A percentile compares a stretch with the other conserved stretches of the same genome.
phyloP scores from a whole-genome alignment of 2,797 vertebrate species.

The Percopsis omiscomaycus region DNA sequence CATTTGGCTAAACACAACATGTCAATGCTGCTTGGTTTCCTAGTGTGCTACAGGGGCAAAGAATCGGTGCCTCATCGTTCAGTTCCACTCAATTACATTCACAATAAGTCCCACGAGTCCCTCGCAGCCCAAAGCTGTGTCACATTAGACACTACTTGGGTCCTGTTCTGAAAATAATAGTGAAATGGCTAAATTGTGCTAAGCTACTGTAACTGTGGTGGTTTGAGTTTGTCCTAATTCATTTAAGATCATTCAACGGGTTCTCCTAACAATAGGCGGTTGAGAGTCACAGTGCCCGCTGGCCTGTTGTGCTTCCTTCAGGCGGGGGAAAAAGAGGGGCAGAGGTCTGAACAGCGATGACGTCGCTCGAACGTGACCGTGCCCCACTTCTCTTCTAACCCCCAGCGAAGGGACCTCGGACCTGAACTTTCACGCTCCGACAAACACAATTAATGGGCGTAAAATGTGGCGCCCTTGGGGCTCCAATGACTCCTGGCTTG shows the following conservation, averaged over 20 bases:
- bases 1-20: constrained; percentile 38
- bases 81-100: constrained; percentile 74
- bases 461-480: constrained; percentile 63
- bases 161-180: constrained; percentile 49
- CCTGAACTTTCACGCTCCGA: constrained; percentile 57
- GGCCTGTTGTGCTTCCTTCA: not conserved
- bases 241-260: constrained; percentile 25
- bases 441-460: constrained; percentile 72
- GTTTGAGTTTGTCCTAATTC: constrained; percentile 51
- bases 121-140: constrained; percentile 56
- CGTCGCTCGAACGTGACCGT: constrained; percentile 24
- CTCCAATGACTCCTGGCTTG: constrained; percentile 60
- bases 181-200: constrained; percentile 67
- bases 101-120: constrained; percentile 64
- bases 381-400: constrained; percentile 30
- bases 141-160: constrained; percentile 51
- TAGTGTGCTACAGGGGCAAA: not conserved
- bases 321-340: constrained; percentile 8
- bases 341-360: constrained; percentile 18
- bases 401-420: constrained; percentile 51
- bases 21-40: constrained; percentile 24
- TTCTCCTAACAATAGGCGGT: constrained; percentile 24
- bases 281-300: constrained; percentile 3
- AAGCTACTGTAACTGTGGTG: constrained; percentile 40
- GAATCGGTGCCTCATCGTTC: constrained; percentile 60